Conservation (phyloP, 2,888 invertebrate genomes). For the Azorinus chamasolen region DNA sequence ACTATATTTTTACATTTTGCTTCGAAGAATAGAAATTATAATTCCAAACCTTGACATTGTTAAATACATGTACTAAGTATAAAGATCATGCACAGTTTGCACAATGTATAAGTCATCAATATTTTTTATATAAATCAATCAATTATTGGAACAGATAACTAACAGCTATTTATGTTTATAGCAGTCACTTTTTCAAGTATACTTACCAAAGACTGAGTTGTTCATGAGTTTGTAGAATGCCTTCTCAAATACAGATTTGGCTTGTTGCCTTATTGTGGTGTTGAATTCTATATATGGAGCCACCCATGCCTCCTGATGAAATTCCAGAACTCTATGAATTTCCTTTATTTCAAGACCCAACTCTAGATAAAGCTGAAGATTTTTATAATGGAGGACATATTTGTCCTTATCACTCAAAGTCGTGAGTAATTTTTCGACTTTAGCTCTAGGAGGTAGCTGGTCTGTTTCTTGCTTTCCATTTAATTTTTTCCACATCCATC, state of each 20-base stretch:
- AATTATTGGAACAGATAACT: too few species aligned
- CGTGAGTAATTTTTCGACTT: slow-evolving; percentile 66
- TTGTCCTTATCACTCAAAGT: slow-evolving; percentile 65
- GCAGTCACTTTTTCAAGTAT: background rate
- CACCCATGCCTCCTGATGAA: slow-evolving; percentile 79
- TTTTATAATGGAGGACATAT: slow-evolving; percentile 83
- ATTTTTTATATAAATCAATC: too few species aligned
- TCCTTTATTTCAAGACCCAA: slow-evolving; percentile 72
- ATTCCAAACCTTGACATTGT: too few species aligned
- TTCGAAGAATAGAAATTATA: too few species aligned
- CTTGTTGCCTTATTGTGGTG: slow-evolving; percentile 67
- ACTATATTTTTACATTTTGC: too few species aligned
- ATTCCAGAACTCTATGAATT: slow-evolving; percentile 79
- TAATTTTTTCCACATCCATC: slow-evolving; percentile 37
- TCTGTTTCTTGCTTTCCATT: slow-evolving; percentile 23
- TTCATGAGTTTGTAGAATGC: slow-evolving; percentile 76
- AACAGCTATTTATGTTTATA: background rate
- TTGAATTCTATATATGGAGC: slow-evolving; percentile 81
- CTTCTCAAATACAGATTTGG: slow-evolving; percentile 81
- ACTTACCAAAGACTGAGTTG: slow-evolving; percentile 65
- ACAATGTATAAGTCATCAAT: too few species aligned
- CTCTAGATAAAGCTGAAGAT: slow-evolving; percentile 77
- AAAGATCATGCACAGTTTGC: too few species aligned
- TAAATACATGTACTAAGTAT: too few species aligned
- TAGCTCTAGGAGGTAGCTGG: slow-evolving; percentile 31